Conservation (phyloP, 2,888 invertebrate species). For the Brachyopa scutellaris region DNA sequence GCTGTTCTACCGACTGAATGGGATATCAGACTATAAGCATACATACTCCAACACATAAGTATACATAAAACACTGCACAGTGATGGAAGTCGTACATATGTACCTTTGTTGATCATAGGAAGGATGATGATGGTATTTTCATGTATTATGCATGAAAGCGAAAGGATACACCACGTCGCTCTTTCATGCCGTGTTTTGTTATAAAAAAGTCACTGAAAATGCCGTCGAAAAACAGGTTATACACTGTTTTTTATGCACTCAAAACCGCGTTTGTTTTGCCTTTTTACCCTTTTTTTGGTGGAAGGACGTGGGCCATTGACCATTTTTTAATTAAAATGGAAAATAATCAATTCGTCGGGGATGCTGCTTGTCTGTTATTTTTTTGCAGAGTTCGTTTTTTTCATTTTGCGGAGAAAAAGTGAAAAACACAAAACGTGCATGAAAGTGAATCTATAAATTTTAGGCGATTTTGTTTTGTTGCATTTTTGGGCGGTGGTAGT, state of each 20-base stretch:
- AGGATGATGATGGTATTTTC: constrained; percentile 66
- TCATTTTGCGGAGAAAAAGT: constrained; percentile 46
- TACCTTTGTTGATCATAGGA: constrained; percentile 32
- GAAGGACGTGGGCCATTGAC: constrained; percentile 66
- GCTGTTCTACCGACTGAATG: constrained; percentile 65
- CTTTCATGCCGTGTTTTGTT: constrained; percentile 71
- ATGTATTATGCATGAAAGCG: constrained; percentile 81
- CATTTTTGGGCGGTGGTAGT: constrained; percentile 30
- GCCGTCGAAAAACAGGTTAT: constrained; percentile 71
- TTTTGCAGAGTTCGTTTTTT: constrained; percentile 6
- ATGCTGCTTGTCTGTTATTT: constrained; percentile 27
- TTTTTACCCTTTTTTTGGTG: constrained; percentile 47
- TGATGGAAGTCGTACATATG: constrained; percentile 31
- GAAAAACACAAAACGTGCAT: constrained; percentile 53
- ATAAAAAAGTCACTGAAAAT: constrained; percentile 50
- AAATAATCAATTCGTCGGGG: constrained; percentile 71
- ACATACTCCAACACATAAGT: not conserved
- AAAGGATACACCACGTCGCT: constrained; percentile 77
- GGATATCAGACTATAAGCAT: constrained; percentile 24
- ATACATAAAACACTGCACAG: constrained; percentile 48
- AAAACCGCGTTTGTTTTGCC: constrained; percentile 60
- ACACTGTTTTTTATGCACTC: constrained; percentile 51
- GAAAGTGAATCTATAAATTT: constrained; percentile 70
- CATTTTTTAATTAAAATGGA: constrained; percentile 70
- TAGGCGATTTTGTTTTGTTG: constrained; percentile 38